Conservation (phyloP, 1,140 invertebrate species). For the Ruditapes philippinarum region DNA sequence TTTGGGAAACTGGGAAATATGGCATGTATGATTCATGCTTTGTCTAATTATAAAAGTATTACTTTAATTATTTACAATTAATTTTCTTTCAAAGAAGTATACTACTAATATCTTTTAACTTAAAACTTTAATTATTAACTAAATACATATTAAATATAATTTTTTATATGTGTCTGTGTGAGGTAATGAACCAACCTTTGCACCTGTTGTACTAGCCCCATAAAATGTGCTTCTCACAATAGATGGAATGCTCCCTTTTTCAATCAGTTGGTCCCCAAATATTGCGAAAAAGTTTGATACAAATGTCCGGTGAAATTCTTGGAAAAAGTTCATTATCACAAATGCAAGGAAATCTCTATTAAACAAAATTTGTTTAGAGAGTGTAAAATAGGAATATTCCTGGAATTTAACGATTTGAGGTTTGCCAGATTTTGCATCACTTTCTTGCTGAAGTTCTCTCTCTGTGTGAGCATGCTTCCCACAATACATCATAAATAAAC, state of each 20-base stretch:
- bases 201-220: conserved; percentile 54
- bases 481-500: conserved; percentile 77
- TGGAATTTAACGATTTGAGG: conserved; percentile 31
- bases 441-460: conserved; percentile 74
- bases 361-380: conserved; percentile 73
- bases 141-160: no score
- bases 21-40: no score
- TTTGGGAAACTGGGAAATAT: no score
- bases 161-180: no score
- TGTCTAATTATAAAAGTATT: no score
- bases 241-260: conserved; percentile 54
- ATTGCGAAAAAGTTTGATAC: conserved; percentile 77
- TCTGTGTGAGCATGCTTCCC: conserved; percentile 79
- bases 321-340: conserved; percentile 80
- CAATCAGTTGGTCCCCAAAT: conserved; percentile 75
- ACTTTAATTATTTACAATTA: no score
- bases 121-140: no score
- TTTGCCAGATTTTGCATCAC: neutral
- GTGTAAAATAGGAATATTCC: conserved; percentile 67
- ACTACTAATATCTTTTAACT: no score
- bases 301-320: conserved; percentile 78
- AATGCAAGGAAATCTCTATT: conserved; percentile 79
- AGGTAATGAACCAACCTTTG: no score
- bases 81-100: no score
- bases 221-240: conserved; percentile 75